These are phyloP conservation scores for Lithosia quadra DNA, from an alignment of 2,888 invertebrate genomes.

Conservation along the genomic window DNA sequence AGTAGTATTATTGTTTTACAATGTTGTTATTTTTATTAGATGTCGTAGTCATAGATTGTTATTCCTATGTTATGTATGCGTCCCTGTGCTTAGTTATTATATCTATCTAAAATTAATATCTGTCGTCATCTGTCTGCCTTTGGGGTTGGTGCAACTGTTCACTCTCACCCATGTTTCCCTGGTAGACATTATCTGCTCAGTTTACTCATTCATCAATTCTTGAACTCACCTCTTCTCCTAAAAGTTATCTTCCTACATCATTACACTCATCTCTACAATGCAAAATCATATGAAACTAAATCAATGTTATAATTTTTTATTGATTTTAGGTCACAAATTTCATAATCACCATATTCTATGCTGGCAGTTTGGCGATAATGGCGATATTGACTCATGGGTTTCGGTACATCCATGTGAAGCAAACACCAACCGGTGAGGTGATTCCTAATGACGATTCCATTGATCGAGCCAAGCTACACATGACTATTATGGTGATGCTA, in stretches of 20 bases:
- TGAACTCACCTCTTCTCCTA: no score
- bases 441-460: slow-evolving; percentile 26
- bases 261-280: no score
- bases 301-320: not conserved
- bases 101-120: no score
- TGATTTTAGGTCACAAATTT: slow-evolving; percentile 39
- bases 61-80: not conserved
- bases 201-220: no score
- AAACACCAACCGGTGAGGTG: slow-evolving; percentile 16
- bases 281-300: not conserved
- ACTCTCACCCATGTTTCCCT: no score
- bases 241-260: no score
- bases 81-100: no score
- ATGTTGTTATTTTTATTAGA: no score
- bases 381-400: slow-evolving; percentile 47
- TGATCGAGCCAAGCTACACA: slow-evolving; percentile 20
- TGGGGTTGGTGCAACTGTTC: no score
- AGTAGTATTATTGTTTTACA: no score
- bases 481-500: slow-evolving; percentile 26
- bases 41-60: not conserved
- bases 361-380: slow-evolving; percentile 36
- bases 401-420: slow-evolving; percentile 30
- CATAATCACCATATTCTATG: slow-evolving; percentile 37
- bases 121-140: no score
- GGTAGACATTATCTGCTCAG: no score